Base-by-base conservation (phyloP, 1,140 invertebrate species). In the Augochlora pura region DNA sequence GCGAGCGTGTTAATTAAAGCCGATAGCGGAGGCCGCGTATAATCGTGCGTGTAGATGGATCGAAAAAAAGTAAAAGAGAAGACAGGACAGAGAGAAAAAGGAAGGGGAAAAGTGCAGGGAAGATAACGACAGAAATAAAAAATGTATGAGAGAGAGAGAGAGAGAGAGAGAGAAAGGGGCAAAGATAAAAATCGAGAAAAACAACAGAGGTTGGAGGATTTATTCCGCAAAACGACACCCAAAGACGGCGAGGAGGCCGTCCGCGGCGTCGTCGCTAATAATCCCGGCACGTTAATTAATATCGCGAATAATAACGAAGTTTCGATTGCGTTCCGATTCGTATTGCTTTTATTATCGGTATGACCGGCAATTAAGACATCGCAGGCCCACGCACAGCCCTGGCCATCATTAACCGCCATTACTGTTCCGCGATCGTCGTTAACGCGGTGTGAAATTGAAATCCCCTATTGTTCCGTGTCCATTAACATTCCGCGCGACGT, bases 1-100 rank as follows among this genome's bases (percentile, higher is more conserved):
- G 84, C 72, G 84, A 85, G 72, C 81, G 84, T 75, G 84, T 86
- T 86, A 86, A 86, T 86, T 85, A 86, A 86, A 81, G 72, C 76
- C 83, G 72, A 80, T 67, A 72, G 68, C 75, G 23, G 25, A 27
- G 57, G 8, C 42, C n/a, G 21, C 59, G 60, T 60, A 68, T 78
- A 65, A 66, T 78, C 38, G 75, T 64, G 75, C 60, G 65, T 67
- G 39, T 0, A 7, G 21, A 38, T 32, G 32, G 32, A 32, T 39
- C 23, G 12, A 18, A n/a, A 5, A 42, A 27, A 54, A 21, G 46
- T 54, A 63, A 5, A 49, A 21, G 64, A 9, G 21, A 67, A n/a
- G 49, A 57, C 46, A n/a, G 62, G 27, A 38, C 16, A 25, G 49
- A 10, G 5, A 1, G 39, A 38, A 39, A 18, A 10, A 25, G 12